phyloP scores from a whole-genome alignment of 2,113 vertebrate genomes.

The Gasterosteus nipponicus region DNA sequence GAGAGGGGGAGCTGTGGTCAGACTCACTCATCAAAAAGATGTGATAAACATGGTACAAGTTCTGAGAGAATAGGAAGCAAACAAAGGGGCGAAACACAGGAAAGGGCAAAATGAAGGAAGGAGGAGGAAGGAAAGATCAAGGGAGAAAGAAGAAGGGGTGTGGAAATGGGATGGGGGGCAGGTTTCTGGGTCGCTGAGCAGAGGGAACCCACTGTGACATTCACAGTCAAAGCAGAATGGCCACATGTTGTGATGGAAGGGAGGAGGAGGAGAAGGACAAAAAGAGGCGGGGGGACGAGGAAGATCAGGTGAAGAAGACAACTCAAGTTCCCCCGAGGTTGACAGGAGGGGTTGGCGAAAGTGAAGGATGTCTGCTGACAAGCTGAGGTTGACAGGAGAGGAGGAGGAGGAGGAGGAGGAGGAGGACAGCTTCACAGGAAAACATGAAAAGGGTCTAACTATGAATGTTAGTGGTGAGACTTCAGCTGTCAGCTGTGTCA shows the following conservation, averaged over 20 bases:
- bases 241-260: slow-evolving; percentile 45
- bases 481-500: too few relatives aligned
- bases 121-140: slow-evolving; percentile 3
- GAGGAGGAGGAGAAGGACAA: slow-evolving; percentile 7
- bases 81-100: background rate
- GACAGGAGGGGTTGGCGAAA: slow-evolving; percentile 21
- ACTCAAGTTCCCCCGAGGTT: slow-evolving; percentile 24
- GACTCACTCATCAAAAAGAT: background rate
- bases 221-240: slow-evolving; percentile 51
- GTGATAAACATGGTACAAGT: background rate
- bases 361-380: slow-evolving; percentile 18
- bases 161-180: slow-evolving; percentile 30
- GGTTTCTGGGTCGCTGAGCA: slow-evolving; percentile 61
- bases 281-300: background rate
- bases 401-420: slow-evolving; percentile 2
- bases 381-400: slow-evolving; percentile 23
- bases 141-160: slow-evolving; percentile 23
- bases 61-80: background rate
- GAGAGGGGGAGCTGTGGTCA: background rate
- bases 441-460: background rate
- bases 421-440: slow-evolving; percentile 13
- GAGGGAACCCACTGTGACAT: slow-evolving; percentile 56
- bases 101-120: background rate
- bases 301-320: slow-evolving; percentile 19
- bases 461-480: background rate